These are phyloP conservation scores for Luffia ferchaultella DNA, from an alignment of 2,888 invertebrate genomes.

Conservation along the genomic window DNA sequence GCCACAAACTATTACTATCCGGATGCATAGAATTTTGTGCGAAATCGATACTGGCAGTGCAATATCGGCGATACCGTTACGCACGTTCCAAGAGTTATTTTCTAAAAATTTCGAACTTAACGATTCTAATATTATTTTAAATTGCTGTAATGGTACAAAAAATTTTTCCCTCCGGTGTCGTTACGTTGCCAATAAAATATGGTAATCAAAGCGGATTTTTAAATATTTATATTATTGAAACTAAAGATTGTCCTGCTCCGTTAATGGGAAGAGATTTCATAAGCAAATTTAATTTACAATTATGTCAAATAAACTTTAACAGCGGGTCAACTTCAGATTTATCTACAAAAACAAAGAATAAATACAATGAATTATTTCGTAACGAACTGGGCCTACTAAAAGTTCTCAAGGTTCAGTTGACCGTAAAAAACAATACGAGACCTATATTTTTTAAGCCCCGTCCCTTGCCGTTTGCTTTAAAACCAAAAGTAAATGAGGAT, in stretches of 20 bases:
- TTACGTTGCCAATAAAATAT: background rate
- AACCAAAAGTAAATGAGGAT: constrained; percentile 12
- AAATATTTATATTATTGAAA: background rate
- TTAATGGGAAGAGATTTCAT: background rate
- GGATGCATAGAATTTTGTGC: background rate
- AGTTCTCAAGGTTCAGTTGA: constrained; percentile 7
- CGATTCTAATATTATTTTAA: background rate
- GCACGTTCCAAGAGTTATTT: background rate
- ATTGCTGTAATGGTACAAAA: background rate
- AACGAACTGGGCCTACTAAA: too few relatives aligned
- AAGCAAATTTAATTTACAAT: background rate
- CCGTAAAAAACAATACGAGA: too few relatives aligned
- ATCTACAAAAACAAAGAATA: background rate
- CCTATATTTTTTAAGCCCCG: constrained; percentile 13
- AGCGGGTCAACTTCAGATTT: too few relatives aligned
- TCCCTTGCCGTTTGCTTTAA: constrained; percentile 12
- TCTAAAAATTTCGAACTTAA: background rate
- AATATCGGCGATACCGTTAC: background rate
- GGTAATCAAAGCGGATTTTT: background rate
- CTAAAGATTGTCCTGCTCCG: background rate
- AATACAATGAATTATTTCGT: too few relatives aligned
- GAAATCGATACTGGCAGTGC: background rate
- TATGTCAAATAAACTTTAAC: background rate
- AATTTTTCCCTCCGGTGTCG: background rate
- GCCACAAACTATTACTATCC: background rate